Conservation (phyloP, 2,113 vertebrate species). For the Colossoma macropomum region DNA sequence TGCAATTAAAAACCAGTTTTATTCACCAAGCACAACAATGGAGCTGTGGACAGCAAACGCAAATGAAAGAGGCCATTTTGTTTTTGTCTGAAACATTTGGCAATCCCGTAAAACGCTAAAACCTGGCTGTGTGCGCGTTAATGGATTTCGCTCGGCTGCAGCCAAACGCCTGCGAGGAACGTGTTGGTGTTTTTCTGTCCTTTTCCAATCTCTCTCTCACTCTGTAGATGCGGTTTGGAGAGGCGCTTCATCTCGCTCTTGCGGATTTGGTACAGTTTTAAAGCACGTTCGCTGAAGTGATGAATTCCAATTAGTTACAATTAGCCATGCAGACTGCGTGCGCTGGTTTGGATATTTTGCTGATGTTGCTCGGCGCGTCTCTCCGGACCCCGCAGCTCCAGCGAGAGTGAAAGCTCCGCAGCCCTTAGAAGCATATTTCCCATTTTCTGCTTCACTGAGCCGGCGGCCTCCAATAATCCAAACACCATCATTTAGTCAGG, state of each 20-base stretch:
- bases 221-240: not conserved
- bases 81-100: not conserved
- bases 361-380: slow-evolving; percentile 54
- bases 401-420: slow-evolving; percentile 56
- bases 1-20: not conserved
- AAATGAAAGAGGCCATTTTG: not conserved
- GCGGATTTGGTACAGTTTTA: slow-evolving; percentile 58
- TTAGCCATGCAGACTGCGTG: slow-evolving; percentile 57
- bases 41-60: not conserved
- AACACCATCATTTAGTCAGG: slow-evolving; percentile 78
- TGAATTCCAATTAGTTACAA: slow-evolving; percentile 72
- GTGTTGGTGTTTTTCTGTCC: not conserved
- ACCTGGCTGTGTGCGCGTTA: not conserved
- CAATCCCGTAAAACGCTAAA: not conserved
- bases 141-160: not conserved
- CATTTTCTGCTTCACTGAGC: slow-evolving; percentile 80
- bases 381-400: not conserved
- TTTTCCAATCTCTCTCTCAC: not conserved
- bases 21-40: not conserved
- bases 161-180: not conserved
- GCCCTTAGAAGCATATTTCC: slow-evolving; percentile 73
- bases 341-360: slow-evolving; percentile 57
- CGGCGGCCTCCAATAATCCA: slow-evolving; percentile 78
- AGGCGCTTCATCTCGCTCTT: slow-evolving; percentile 3
- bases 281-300: slow-evolving; percentile 54